phyloP scores from a whole-genome alignment of 2,888 invertebrate species.

The Gastracanthus pulcherrimus region DNA sequence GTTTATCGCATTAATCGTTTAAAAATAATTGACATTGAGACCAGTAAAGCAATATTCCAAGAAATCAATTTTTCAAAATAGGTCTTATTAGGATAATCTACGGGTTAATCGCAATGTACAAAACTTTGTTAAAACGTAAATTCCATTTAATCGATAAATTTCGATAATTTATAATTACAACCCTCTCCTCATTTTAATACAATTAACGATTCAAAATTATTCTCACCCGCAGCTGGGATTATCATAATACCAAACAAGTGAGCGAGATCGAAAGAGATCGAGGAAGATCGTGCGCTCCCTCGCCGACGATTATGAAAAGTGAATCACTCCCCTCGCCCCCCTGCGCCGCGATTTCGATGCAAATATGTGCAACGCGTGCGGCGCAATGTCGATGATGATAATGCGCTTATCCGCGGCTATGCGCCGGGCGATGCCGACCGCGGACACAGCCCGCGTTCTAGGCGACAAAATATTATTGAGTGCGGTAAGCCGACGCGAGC shows the following conservation, averaged over 20 bases:
- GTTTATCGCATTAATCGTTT: no score
- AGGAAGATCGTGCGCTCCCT: no score
- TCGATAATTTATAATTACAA: no score
- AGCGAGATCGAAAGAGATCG: background rate
- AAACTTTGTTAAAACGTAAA: no score
- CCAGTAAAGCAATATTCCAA: no score
- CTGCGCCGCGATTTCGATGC: constrained; percentile 43
- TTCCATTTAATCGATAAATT: no score
- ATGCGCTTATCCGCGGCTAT: constrained; percentile 36
- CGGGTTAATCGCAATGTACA: no score
- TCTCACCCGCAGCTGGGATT: background rate
- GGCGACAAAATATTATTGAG: constrained; percentile 47
- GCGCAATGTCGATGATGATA: constrained; percentile 62
- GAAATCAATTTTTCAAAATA: no score
- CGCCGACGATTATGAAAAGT: background rate
- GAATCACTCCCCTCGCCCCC: background rate
- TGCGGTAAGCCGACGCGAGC: constrained; percentile 25
- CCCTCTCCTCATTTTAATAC: background rate
- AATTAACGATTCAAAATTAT: background rate
- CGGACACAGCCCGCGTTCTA: constrained; percentile 10
- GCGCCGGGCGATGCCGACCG: background rate
- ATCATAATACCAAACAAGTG: background rate
- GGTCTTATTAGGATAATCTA: no score
- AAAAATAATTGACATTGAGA: no score
- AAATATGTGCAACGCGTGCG: constrained; percentile 19